Evolutionary conservation across 2,888 invertebrate species (phyloP).

Genomic region (Catonia carolina): DNA sequence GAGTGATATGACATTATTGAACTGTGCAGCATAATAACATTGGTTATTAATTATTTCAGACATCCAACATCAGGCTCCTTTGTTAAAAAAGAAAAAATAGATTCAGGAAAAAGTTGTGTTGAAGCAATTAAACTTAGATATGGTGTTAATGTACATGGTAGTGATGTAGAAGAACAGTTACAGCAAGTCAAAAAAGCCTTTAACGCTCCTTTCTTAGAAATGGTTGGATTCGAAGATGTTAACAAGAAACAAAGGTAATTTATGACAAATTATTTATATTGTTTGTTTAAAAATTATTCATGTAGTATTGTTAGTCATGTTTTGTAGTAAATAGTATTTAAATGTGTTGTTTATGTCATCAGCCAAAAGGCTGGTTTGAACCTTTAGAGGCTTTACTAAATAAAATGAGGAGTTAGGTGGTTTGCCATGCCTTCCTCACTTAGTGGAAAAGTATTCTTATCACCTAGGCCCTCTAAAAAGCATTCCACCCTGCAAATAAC

Average conservation of each 20-base stretch:
- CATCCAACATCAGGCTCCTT: conserved; percentile 83
- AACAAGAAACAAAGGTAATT: conserved; percentile 51
- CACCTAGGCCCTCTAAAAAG: no score
- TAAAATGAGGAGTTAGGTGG: no score
- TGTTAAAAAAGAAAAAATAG: conserved; percentile 72
- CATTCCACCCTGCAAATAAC: no score
- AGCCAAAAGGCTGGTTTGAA: no score
- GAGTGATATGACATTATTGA: no score
- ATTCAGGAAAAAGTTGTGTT: conserved; percentile 62
- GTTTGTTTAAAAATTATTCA: not conserved
- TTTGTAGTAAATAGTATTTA: no score
- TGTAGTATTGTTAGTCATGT: not conserved
- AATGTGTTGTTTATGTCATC: no score
- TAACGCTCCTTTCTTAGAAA: conserved; percentile 75
- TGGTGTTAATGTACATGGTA: conserved; percentile 53
- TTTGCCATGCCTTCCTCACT: no score
- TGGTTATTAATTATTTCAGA: conserved; percentile 44
- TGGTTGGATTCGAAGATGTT: conserved; percentile 87
- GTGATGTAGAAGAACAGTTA: conserved; percentile 45
- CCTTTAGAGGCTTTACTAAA: no score
- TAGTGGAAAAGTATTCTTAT: no score
- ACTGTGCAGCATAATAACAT: no score
- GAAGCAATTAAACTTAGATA: conserved; percentile 69
- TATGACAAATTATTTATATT: not conserved
- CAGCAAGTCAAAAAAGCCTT: conserved; percentile 61